Conservation (phyloP, 2,113 vertebrate species). For the Daubentonia madagascariensis region DNA sequence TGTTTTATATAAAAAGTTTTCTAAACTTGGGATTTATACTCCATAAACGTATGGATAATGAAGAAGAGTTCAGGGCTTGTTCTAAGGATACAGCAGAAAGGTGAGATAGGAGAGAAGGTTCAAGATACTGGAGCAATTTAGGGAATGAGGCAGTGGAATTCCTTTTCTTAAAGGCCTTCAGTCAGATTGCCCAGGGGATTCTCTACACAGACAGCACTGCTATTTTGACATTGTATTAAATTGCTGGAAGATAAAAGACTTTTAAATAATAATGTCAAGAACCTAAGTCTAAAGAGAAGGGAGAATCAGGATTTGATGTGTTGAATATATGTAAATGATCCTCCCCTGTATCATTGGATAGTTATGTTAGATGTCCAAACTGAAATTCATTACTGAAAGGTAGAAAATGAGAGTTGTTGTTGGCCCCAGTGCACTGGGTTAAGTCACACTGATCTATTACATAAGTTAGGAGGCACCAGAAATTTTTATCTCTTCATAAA, state of each 20-base stretch:
- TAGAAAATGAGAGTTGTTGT: neutral
- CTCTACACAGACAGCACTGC: neutral
- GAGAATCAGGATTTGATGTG: neutral
- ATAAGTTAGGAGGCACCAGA: neutral
- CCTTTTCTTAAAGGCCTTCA: neutral
- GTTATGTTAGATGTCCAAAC: neutral
- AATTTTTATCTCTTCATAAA: neutral
- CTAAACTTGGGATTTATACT: neutral
- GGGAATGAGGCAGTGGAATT: neutral
- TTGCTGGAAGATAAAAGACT: neutral
- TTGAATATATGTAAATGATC: conserved; percentile 1
- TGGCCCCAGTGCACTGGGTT: accelerated
- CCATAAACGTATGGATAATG: neutral
- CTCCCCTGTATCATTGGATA: neutral
- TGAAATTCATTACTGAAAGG: neutral
- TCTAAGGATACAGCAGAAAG: neutral
- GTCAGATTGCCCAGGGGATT: neutral
- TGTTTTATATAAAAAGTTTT: neutral
- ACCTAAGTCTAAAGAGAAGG: neutral
- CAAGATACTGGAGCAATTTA: neutral
- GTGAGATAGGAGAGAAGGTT: neutral
- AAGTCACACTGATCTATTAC: neutral
- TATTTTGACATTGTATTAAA: conserved; percentile 2
- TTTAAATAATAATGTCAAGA: neutral
- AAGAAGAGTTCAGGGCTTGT: neutral